A percentile compares a stretch with the other conserved stretches of the same genome.
Conservation (phyloP, 1,140 invertebrate species). For the Patella vulgata region DNA sequence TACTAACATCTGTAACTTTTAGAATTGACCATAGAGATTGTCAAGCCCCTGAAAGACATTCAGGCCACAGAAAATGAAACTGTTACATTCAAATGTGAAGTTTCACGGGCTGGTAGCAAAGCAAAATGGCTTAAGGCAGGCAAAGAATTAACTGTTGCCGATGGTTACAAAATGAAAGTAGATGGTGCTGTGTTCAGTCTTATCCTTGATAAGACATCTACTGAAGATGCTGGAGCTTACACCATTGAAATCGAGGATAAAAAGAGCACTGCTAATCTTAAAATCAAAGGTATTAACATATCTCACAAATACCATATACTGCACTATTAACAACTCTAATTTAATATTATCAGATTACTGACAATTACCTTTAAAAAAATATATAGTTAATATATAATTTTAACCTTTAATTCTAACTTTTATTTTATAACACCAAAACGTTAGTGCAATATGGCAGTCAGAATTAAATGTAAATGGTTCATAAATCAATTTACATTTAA, state of each 20-base stretch:
- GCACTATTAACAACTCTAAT: too few species aligned
- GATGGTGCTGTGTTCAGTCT: constrained; percentile 65
- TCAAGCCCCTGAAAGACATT: constrained; percentile 52
- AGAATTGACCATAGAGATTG: constrained; percentile 56
- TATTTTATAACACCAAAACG: too few species aligned
- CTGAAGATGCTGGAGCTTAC: constrained; percentile 76
- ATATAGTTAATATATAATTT: too few species aligned
- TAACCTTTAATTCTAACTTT: too few species aligned
- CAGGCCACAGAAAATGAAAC: constrained; percentile 49
- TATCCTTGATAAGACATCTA: constrained; percentile 79
- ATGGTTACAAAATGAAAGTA: constrained; percentile 32
- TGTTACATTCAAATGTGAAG: constrained; percentile 55
- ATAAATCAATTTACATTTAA: too few species aligned
- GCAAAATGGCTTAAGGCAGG: constrained; percentile 89
- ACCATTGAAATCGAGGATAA: constrained; percentile 44
- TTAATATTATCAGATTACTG: too few species aligned
- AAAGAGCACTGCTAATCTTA: constrained; percentile 44
- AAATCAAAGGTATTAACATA: constrained; percentile 46
- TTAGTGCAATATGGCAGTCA: too few species aligned
- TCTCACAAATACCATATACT: too few species aligned
- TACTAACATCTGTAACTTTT: too few species aligned
- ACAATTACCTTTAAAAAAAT: too few species aligned
- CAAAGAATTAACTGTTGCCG: constrained; percentile 27
- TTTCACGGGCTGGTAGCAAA: constrained; percentile 78
- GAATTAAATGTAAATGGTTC: too few species aligned